Evolutionary conservation across 2,797 vertebrate genomes (phyloP), one percentile per base, ranked within the genome.

Genomic region (Helostoma temminkii): DNA sequence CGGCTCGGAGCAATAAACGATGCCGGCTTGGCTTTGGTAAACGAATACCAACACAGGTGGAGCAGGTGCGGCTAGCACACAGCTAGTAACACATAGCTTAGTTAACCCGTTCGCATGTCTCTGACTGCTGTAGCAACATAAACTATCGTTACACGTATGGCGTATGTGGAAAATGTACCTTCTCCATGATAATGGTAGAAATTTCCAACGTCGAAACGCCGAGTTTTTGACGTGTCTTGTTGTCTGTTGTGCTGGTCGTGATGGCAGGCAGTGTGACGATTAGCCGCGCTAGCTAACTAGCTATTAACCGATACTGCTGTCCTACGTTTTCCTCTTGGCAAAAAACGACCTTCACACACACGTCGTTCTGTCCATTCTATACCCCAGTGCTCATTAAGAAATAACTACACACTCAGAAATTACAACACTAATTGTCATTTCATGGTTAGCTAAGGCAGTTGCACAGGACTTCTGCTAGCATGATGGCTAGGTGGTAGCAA

Each of bases 151-250:
- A 22, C 10, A 36, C 3, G n/a, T 2, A 6, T 8, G 2, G 0
- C 1, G 12, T 53, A 1, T 11, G 26, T 1, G 3, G 1, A 12
- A 16, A 28, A 30, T 8, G 28, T 88, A 93, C 92, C 92, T 92
- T 93, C 70, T 93, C 92, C 92, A 93, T 93, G 72, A 48, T 74
- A 16, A 9, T 21, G 66, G 42, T 5, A 36, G 61, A 62, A 42
- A 46, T 58, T 8, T 41, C 52, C 52, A 53, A 65, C 58, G 80
- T 76, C 50, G 39, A 71, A 22, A 50, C 73, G 58, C 66, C 66
- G 82, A 53, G 70, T 48, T 57, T 48, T 49, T 46, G 41, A 41
- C 42, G 78, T 30, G 41, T 52, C 59, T 67, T 7, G 46, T 24
- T 9, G 75, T 53, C 43, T 71, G 76, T 60, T 55, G 66, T 71